Evolutionary conservation across 2,888 invertebrate species (phyloP), one percentile per base, ranked within the genome.

Genomic region (Geophilus truncorum): DNA sequence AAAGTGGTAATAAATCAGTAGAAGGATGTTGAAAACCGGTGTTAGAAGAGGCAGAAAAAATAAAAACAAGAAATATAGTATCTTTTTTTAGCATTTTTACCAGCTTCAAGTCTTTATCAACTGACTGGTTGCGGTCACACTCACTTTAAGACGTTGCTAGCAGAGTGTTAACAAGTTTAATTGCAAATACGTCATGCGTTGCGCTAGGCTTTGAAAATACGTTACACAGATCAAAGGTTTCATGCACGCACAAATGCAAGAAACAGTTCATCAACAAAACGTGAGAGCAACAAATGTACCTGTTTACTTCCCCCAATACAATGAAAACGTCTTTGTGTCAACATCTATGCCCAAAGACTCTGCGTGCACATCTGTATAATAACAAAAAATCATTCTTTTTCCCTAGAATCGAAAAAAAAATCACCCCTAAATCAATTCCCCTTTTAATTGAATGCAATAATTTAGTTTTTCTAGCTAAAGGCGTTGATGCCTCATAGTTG

Each of bases 281-380:
- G 5, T 62, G 62, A 6, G 25, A 62, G 25, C 62, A 57, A 80
- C n/a, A n/a, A 80, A 80, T 80, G 77, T 81, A 81, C 81, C 62
- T 81, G 32, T 81, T 81, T 81, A 81, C 80, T 81, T 81, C 80
- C 81, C 81, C 81, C 81, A 81, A 80, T 81, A 81, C 80, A 80
- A 77, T 32, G 81, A 80, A 57, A 81, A 78, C 78, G 34, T 78
- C 45, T 70, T 81, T 77, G 81, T 80, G 30, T 70, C 77, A 25
- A 51, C 81, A 81, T 81, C 81, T 80, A 36, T 57, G 25, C 30
- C 81, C 80, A 76, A 51, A 40, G 78, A 81, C 78, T 81, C 81
- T 80, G 28, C 70, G 34, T 78, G 78, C 30, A 80, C 81, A 80
- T 81, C 81, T 81, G 76, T 21, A 28, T 40, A 77, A 78, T 45